phyloP scores from a whole-genome alignment of 1,140 invertebrate species.

The Colletes latitarsis region DNA sequence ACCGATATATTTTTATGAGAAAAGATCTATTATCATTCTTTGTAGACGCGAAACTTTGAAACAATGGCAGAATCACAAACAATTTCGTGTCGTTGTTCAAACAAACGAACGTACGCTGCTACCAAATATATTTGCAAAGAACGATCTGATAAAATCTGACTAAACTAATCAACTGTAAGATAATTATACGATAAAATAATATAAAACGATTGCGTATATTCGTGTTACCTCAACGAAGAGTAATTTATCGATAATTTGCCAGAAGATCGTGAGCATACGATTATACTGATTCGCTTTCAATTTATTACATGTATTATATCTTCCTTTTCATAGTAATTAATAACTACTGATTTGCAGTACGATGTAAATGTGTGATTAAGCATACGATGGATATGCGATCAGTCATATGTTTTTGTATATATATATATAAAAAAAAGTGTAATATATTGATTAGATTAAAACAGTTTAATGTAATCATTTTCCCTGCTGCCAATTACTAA shows the following conservation, averaged over 20 bases:
- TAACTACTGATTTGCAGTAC: conserved; percentile 6
- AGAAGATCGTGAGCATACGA: background rate
- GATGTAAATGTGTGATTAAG: background rate
- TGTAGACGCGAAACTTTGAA: conserved; percentile 24
- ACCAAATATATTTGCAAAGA: background rate
- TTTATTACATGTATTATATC: conserved; percentile 15
- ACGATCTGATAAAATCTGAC: background rate
- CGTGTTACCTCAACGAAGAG: conserved; percentile 4
- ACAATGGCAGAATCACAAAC: background rate
- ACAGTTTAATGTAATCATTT: background rate
- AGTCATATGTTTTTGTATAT: conserved; percentile 35
- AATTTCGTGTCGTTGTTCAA: background rate
- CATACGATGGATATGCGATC: background rate
- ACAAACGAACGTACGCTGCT: background rate
- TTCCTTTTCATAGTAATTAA: conserved; percentile 17
- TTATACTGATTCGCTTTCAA: conserved; percentile 1
- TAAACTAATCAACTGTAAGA: background rate
- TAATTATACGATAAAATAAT: background rate
- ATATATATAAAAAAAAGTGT: conserved; percentile 5
- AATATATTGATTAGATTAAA: conserved; percentile 20
- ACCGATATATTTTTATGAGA: conserved; percentile 61
- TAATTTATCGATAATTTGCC: conserved; percentile 2
- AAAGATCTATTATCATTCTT: conserved; percentile 35
- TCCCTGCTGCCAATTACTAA: background rate
- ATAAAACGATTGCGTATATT: background rate